Evolutionary conservation across 2,113 vertebrate species (phyloP), one percentile per base, ranked within the genome.

Genomic region (Passer domesticus): DNA sequence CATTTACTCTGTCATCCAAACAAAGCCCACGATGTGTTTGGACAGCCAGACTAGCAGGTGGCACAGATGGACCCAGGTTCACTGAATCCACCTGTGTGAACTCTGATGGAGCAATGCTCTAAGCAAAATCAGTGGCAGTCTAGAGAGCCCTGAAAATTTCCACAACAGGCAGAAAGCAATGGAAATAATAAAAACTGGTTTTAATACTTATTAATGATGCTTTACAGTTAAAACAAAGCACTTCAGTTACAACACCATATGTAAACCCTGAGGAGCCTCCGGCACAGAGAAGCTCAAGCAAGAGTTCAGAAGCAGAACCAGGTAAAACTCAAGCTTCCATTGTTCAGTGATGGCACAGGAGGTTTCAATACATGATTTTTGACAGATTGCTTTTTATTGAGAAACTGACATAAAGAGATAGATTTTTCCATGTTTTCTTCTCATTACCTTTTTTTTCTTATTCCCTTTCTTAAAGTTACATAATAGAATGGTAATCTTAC

Each of bases 11-110:
- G 43, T 52, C 46, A 86, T 35, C 25, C 50, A 53, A 69, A 76
- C 0, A 3, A 78, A 75, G 60, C 6, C 17, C 0, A 0, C 28
- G 52, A 56, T 28, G 24, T 8, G 24, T 59, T 44, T 0, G 1
- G 52, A 55, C 47, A 81, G 46, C 24, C 27, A 4, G 3, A 52
- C 16, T 37, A 33, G 47, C 47, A 74, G 27, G 52, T 52, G 62
- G 43, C 15, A 59, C 1, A 6, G 16, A 74, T 1, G 3, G 50
- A 62, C 22, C 13, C 28, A 72, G n/a, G 25, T 63, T 39, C 16
- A 46, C 10, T 19, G 44, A 76, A 49, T 3, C 9, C 30, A 67
- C 30, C 50, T 41, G 15, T 11, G 20, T 50, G 46, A 86, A 37
- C 12, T 77, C 46, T 10, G 28, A 41, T 2, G 3, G 46, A 79